Conservation (phyloP, 2,113 vertebrate species). For the Gadus macrocephalus region DNA sequence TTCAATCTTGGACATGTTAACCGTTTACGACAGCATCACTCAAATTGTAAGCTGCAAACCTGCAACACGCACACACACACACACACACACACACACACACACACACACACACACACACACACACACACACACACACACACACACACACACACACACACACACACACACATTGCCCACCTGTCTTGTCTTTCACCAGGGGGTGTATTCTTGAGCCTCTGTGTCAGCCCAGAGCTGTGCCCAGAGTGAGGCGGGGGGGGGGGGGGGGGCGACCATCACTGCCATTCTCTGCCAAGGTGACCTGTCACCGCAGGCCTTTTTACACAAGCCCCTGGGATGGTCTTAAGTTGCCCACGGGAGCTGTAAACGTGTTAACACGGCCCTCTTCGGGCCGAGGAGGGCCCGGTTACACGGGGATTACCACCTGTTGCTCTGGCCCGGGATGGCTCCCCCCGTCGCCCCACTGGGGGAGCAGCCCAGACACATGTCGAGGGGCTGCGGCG, state of each 20-base stretch:
- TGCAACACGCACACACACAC: no score
- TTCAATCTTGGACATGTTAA: no score
- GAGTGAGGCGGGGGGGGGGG: no score
- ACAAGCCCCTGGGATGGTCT: constrained; percentile 35
- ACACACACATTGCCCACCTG: constrained; percentile 27
- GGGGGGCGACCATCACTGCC: constrained; percentile 14
- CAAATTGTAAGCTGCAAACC: no score
- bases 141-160: not conserved
- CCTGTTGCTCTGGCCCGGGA: constrained; percentile 57
- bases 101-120: not conserved
- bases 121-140: not conserved
- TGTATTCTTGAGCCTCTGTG: constrained; percentile 2
- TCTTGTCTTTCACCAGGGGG: constrained; percentile 14
- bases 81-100: not conserved
- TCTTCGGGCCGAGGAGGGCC: constrained; percentile 43
- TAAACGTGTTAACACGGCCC: constrained; percentile 70
- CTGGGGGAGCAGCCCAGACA: constrained; percentile 5
- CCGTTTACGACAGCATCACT: no score
- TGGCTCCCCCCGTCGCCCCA: constrained; percentile 17
- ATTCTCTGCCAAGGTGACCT: constrained; percentile 67
- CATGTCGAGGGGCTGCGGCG: not conserved
- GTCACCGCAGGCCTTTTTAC: constrained; percentile 68
- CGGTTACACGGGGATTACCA: constrained; percentile 52
- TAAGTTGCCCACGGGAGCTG: constrained; percentile 63
- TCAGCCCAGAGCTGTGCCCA: constrained; percentile 21